Evolutionary conservation across 2,888 invertebrate species (phyloP).

Genomic region (Atethmia centrago): DNA sequence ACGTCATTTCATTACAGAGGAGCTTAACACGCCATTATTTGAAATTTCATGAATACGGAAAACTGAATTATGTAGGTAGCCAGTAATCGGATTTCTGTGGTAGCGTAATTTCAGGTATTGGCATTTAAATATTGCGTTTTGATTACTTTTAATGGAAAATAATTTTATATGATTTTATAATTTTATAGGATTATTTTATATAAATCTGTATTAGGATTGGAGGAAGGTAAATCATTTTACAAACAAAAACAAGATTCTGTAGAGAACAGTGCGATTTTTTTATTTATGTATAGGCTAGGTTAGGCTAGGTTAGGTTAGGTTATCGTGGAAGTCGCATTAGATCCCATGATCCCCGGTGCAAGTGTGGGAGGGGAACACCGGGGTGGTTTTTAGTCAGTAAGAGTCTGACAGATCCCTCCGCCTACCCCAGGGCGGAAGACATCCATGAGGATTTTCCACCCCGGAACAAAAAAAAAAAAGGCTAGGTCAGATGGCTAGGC

Average conservation of each 20-base stretch:
- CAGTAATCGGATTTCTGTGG: constrained; percentile 38
- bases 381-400: no score
- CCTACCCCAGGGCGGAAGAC: no score
- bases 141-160: constrained; percentile 39
- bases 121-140: constrained; percentile 31
- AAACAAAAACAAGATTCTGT: neutral
- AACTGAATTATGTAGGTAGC: constrained; percentile 31
- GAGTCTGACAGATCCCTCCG: no score
- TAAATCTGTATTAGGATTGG: neutral
- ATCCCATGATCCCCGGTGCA: no score
- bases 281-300: no score
- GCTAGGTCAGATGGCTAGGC: no score
- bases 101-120: constrained; percentile 46
- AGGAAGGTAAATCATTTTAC: neutral
- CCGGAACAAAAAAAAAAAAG: no score
- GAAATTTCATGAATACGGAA: constrained; percentile 36
- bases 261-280: neutral
- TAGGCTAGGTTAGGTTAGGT: no score
- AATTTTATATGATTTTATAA: constrained; percentile 1
- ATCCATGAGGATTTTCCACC: no score
- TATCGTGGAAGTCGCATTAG: no score
- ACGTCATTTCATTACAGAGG: constrained; percentile 14
- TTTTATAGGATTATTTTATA: neutral
- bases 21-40: constrained; percentile 24
- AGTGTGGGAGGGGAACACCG: no score